Conservation (phyloP, 1,140 invertebrate genomes). For the Dendrolimus punctatus region DNA sequence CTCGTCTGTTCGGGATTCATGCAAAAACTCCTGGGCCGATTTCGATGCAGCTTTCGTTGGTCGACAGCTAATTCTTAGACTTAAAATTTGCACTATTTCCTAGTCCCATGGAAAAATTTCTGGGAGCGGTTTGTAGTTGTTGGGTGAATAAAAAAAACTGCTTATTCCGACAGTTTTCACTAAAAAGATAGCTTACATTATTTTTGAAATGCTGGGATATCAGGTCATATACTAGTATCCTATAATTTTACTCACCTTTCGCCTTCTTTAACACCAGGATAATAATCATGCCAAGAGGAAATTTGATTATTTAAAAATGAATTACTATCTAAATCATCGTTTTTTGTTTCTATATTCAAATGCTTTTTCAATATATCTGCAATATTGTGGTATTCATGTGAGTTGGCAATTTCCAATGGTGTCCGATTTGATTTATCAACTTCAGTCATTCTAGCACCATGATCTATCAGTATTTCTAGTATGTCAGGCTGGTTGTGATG, state of each 20-base stretch:
- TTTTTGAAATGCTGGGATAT: no score
- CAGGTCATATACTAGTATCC: neutral
- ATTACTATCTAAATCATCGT: conserved; percentile 16
- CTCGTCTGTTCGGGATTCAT: no score
- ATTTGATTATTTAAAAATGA: conserved; percentile 17
- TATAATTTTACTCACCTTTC: conserved; percentile 14
- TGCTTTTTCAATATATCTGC: conserved; percentile 37
- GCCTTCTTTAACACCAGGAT: conserved; percentile 41
- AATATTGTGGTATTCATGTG: conserved; percentile 62
- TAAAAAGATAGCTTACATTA: no score
- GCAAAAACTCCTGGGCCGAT: no score
- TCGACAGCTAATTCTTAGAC: no score
- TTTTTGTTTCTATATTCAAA: conserved; percentile 22
- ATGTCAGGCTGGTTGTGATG: conserved; percentile 63
- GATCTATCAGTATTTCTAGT: conserved; percentile 62
- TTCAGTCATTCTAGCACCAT: conserved; percentile 58
- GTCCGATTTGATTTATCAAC: conserved; percentile 54
- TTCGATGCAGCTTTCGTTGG: no score
- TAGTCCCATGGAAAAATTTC: no score
- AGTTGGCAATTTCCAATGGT: conserved; percentile 57
- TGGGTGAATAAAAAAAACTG: no score
- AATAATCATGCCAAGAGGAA: conserved; percentile 47
- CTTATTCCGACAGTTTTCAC: no score
- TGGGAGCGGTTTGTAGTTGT: no score
- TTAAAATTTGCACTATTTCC: no score